A percentile compares a stretch with the other conserved stretches of the same genome.
These are phyloP conservation scores for Drosophila carrolli DNA, from an alignment of 1,140 invertebrate species.

Conservation along the genomic window DNA sequence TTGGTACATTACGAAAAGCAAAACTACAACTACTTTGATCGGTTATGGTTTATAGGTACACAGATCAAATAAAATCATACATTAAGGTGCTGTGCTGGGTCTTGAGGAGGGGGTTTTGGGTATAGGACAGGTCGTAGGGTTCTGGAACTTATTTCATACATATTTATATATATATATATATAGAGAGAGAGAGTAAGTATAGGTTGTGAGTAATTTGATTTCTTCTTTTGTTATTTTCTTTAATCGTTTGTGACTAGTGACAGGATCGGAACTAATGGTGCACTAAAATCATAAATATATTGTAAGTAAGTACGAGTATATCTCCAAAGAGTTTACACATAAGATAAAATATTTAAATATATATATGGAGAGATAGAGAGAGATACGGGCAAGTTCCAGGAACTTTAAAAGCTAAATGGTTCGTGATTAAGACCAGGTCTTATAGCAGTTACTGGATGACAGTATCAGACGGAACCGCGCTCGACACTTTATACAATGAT, in stretches of 20 bases:
- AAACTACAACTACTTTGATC: conserved; percentile 41
- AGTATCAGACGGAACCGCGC: conserved; percentile 28
- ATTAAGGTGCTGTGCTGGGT: conserved; percentile 46
- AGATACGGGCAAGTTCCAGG: conserved; percentile 13
- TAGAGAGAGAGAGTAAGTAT: conserved; percentile 25
- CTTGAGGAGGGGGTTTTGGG: background rate
- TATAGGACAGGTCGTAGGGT: background rate
- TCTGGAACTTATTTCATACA: conserved; percentile 9
- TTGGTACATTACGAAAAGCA: conserved; percentile 32
- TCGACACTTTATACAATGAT: conserved; percentile 41
- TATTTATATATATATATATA: conserved; percentile 25
- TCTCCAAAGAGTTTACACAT: conserved; percentile 24
- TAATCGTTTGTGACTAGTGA: conserved; percentile 47
- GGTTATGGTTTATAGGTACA: conserved; percentile 14
- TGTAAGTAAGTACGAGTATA: conserved; percentile 33
- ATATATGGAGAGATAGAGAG: conserved; percentile 14
- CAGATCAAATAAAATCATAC: conserved; percentile 39
- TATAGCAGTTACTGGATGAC: background rate
- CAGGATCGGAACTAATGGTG: conserved; percentile 48
- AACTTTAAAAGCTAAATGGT: conserved; percentile 39
- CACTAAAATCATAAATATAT: conserved; percentile 50
- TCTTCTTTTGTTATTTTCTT: conserved; percentile 47
- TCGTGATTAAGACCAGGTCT: conserved; percentile 23
- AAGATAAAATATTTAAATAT: conserved; percentile 11
- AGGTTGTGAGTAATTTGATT: conserved; percentile 50